Evolutionary conservation across 2,113 vertebrate species (phyloP).

Genomic region (Hypocryptadius cinnamomeus): DNA sequence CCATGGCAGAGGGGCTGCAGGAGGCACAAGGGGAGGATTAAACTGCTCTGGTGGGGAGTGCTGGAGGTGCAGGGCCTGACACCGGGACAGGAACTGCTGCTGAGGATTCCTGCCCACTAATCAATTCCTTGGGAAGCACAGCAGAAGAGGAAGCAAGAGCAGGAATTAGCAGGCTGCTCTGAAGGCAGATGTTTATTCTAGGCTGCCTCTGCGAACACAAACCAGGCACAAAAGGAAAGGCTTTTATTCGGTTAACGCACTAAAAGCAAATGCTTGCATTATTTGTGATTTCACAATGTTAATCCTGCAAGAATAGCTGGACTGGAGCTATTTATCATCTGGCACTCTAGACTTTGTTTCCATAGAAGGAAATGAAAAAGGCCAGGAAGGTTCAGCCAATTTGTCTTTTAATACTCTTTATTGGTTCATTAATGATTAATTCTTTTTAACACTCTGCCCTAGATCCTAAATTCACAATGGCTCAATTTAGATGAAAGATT

Average conservation of each 20-base stretch:
- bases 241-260: background rate
- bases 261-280: background rate
- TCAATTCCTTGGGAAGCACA: background rate
- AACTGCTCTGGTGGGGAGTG: background rate
- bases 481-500: slow-evolving; percentile 37
- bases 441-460: slow-evolving; percentile 52
- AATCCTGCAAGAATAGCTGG: slow-evolving; percentile 4
- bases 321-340: slow-evolving; percentile 29
- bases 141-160: background rate
- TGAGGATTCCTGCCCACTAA: background rate
- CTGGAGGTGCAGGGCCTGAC: background rate
- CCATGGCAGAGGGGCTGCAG: background rate
- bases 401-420: slow-evolving; percentile 64
- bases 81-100: background rate
- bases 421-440: slow-evolving; percentile 66
- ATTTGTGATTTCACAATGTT: background rate
- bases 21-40: background rate
- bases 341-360: slow-evolving; percentile 25
- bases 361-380: slow-evolving; percentile 36
- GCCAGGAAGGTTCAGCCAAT: slow-evolving; percentile 56
- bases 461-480: slow-evolving; percentile 55
- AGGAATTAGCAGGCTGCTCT: background rate
- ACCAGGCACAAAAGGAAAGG: background rate
- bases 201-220: background rate
- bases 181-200: background rate